Percentiles rank a stretch among this genome's conserved stretches.
Evolutionary conservation across 2,113 vertebrate species (phyloP).

Genomic region (Actenoides hombroni): DNA sequence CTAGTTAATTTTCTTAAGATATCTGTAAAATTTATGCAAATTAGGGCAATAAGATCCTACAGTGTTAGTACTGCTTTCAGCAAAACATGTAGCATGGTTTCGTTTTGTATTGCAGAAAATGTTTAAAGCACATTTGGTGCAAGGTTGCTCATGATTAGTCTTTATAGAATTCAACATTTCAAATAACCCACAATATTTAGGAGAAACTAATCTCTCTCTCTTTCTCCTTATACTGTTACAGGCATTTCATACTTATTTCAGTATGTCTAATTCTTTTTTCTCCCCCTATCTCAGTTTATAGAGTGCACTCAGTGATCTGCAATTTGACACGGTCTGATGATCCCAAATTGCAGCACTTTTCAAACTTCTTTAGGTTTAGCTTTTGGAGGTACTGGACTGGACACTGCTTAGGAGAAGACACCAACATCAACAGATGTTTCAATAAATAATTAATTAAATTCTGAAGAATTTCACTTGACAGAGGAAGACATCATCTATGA

Average conservation of each 20-base stretch:
- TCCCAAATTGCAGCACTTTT: neutral
- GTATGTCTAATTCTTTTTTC: neutral
- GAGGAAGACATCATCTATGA: neutral
- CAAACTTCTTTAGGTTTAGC: neutral
- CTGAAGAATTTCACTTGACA: neutral
- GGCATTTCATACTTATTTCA: neutral
- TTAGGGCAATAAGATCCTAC: neutral
- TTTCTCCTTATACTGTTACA: neutral
- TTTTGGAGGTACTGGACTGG: neutral
- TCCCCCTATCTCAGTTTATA: neutral
- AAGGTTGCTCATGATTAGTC: neutral
- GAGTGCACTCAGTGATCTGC: neutral
- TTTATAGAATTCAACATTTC: neutral
- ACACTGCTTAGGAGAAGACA: neutral
- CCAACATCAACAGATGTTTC: neutral
- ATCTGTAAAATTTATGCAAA: neutral
- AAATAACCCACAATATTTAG: neutral
- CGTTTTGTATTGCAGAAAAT: neutral
- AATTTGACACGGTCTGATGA: neutral
- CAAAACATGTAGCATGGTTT: neutral
- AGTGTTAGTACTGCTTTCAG: neutral
- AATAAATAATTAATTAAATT: neutral
- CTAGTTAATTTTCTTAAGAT: constrained; percentile 17
- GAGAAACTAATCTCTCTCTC: neutral
- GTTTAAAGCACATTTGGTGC: neutral